phyloP scores from a whole-genome alignment of 2,113 vertebrate genomes.

The Camelus bactrianus region DNA sequence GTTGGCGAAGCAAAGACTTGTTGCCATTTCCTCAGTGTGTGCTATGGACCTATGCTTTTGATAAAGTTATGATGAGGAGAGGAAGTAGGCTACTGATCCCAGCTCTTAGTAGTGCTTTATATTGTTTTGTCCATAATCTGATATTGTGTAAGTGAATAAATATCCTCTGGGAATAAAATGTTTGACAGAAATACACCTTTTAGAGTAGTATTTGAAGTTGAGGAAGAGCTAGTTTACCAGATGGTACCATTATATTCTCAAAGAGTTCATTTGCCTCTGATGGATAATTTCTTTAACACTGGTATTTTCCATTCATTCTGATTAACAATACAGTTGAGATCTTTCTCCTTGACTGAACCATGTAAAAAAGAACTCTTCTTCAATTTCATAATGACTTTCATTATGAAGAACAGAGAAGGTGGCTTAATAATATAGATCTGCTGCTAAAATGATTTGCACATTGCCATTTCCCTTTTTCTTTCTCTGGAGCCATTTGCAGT shows the following conservation, averaged over 20 bases:
- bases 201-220: not conserved
- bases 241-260: not conserved
- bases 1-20: not conserved
- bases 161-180: not conserved
- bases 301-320: conserved; percentile 39
- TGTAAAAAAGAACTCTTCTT: conserved; percentile 22
- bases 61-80: not conserved
- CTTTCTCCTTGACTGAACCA: conserved; percentile 4
- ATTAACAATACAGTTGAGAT: conserved; percentile 7
- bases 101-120: not conserved
- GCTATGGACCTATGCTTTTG: not conserved
- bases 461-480: not conserved
- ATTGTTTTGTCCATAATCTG: not conserved
- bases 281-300: conserved; percentile 46
- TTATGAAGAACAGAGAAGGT: not conserved
- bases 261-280: conserved; percentile 10
- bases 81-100: not conserved
- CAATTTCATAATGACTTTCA: not conserved
- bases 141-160: not conserved
- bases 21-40: not conserved
- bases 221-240: not conserved
- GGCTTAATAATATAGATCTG: not conserved
- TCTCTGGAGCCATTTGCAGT: not conserved
- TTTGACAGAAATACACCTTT: not conserved
- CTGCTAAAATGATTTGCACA: not conserved